Evolutionary conservation across 2,797 vertebrate genomes (phyloP), one percentile per base, ranked within the genome.

Genomic region (Anguilla anguilla): DNA sequence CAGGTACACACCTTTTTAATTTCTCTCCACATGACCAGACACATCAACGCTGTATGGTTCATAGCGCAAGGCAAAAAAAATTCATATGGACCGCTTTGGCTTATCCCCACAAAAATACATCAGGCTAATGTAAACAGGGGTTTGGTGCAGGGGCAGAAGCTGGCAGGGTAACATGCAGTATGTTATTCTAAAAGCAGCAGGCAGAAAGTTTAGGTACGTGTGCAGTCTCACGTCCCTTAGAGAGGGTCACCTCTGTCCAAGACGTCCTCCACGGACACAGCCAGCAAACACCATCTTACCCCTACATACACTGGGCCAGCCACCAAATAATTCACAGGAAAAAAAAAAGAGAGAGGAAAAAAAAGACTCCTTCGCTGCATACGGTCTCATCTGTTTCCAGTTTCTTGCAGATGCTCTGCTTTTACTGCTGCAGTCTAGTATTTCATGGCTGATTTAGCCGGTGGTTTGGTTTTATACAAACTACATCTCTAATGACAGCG

Each of bases 401-500:
- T 97, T 96, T 96, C 93, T 94, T 94, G 94, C 95, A 96, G 95
- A 96, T 96, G 95, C 95, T 95, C 94, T 91, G 89, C 90, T 96
- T 96, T 96, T 96, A 96, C 95, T 96, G 95, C 95, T 92, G 93
- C 92, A 94, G 95, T 95, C 93, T 96, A 94, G 95, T 96, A 94
- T 97, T 96, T 97, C 96, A 96, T 95, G 95, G 96, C 95, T 95
- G 95, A 96, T 96, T 96, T 95, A 95, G 92, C 92, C 92, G 91
- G 95, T 90, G 95, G 94, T 96, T 96, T 95, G 91, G 92, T 95
- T 93, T 92, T 92, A 92, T 89, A 89, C 92, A 94, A 92, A 83
- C 94, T 92, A 88, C 91, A 90, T 91, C 92, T 93, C 94, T 95
- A 94, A 96, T 94, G 95, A 95, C 92, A 92, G 94, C 93, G 94